These are phyloP conservation scores for Diarsia rubi DNA, from an alignment of 2,888 invertebrate species.

Conservation along the genomic window DNA sequence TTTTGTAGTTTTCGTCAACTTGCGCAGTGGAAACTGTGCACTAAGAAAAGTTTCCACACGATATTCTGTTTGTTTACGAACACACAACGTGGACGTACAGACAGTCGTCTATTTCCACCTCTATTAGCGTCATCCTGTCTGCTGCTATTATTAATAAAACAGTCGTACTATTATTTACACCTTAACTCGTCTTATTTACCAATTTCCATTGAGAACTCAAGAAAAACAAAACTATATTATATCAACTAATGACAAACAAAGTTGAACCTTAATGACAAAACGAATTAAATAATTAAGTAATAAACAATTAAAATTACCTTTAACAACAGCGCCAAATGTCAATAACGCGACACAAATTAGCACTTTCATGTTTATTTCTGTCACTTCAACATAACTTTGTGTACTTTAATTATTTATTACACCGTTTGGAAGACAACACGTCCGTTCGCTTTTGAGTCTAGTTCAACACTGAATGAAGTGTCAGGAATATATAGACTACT, in stretches of 20 bases:
- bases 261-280: background rate
- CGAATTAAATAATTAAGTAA: background rate
- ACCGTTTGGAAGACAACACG: slow-evolving; percentile 9
- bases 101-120: background rate
- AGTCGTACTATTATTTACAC: background rate
- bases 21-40: background rate
- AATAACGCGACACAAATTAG: slow-evolving; percentile 57
- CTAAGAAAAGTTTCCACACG: background rate
- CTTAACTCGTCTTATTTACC: background rate
- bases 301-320: slow-evolving; percentile 44
- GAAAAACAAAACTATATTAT: background rate
- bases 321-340: slow-evolving; percentile 31
- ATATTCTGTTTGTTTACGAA: slow-evolving; percentile 12
- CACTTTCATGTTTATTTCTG: slow-evolving; percentile 65
- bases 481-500: slow-evolving; percentile 19
- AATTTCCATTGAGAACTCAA: background rate
- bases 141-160: slow-evolving; percentile 7
- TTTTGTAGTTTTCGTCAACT: background rate
- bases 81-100: background rate
- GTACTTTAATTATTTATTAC: slow-evolving; percentile 4
- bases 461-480: slow-evolving; percentile 29
- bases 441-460: slow-evolving; percentile 11
- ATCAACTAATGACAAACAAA: background rate
- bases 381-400: slow-evolving; percentile 63
- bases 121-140: slow-evolving; percentile 47